These are phyloP conservation scores for Cossypha polioptera DNA, from an alignment of 2,797 vertebrate genomes.

Conservation along the genomic window DNA sequence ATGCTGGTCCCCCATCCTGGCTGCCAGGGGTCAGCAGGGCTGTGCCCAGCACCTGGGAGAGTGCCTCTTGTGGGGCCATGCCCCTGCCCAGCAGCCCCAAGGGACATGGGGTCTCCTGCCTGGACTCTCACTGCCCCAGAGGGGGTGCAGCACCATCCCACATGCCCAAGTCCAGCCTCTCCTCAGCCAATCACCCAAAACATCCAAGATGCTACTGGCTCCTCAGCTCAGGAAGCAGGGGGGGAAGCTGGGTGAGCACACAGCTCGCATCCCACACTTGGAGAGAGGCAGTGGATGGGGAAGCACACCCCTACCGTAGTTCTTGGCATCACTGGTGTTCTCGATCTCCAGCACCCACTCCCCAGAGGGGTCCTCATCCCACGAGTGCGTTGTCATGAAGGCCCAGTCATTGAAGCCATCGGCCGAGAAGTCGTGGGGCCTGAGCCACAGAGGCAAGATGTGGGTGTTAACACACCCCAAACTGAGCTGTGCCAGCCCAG, in stretches of 20 bases:
- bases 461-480: neutral
- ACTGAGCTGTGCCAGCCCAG: fast-evolving
- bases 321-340: constrained; percentile 82
- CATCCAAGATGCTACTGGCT: neutral
- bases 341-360: constrained; percentile 94
- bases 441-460: constrained; percentile 21
- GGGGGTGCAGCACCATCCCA: neutral
- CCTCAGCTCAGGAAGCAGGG: neutral
- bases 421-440: constrained; percentile 90
- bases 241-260: fast-evolving
- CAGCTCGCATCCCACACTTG: fast-evolving
- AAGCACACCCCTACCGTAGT: constrained; percentile 72
- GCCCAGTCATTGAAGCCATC: constrained; percentile 98
- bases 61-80: fast-evolving
- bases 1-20: fast-evolving
- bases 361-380: constrained; percentile 92
- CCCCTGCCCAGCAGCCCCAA: neutral
- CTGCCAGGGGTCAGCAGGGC: neutral
- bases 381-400: constrained; percentile 95
- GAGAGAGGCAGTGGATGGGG: neutral
- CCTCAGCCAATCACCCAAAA: neutral
- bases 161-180: neutral
- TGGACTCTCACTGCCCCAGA: fast-evolving
- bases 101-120: neutral
- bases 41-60: neutral